Conservation (phyloP, 2,888 invertebrate genomes). For the Busseola fusca region DNA sequence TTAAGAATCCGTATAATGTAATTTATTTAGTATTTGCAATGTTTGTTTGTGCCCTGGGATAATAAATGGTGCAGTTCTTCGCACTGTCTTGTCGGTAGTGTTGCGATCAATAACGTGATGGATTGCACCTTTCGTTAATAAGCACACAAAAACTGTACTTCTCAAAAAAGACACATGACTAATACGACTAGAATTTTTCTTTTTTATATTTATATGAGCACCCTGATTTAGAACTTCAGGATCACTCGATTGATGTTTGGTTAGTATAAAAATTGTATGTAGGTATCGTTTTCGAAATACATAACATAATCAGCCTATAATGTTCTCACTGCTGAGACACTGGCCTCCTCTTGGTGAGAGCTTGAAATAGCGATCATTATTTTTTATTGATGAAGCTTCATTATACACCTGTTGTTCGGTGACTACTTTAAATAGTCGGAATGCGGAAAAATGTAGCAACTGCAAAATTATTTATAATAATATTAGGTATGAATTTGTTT, state of each 20-base stretch:
- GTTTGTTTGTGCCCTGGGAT: conserved; percentile 18
- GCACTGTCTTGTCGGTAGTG: conserved; percentile 6
- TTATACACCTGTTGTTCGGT: background rate
- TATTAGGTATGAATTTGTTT: background rate
- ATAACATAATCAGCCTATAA: no score
- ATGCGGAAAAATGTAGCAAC: background rate
- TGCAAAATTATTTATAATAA: background rate
- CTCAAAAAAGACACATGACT: background rate
- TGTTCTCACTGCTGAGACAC: no score
- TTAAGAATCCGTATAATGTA: conserved; percentile 10
- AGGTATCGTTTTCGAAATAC: background rate
- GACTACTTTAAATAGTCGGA: background rate
- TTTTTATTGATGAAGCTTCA: background rate
- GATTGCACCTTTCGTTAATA: conserved; percentile 6
- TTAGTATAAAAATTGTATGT: background rate
- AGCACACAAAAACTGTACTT: background rate
- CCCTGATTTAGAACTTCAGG: background rate
- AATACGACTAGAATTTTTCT: background rate
- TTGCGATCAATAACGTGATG: conserved; percentile 28
- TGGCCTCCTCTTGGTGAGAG: no score
- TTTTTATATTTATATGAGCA: no score
- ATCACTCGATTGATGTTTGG: background rate
- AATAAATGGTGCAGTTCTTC: conserved; percentile 19
- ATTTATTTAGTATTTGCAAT: conserved; percentile 27
- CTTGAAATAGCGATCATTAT: background rate